Conservation (phyloP, 2,113 vertebrate genomes). For the Sarotherodon lohbergeri region DNA sequence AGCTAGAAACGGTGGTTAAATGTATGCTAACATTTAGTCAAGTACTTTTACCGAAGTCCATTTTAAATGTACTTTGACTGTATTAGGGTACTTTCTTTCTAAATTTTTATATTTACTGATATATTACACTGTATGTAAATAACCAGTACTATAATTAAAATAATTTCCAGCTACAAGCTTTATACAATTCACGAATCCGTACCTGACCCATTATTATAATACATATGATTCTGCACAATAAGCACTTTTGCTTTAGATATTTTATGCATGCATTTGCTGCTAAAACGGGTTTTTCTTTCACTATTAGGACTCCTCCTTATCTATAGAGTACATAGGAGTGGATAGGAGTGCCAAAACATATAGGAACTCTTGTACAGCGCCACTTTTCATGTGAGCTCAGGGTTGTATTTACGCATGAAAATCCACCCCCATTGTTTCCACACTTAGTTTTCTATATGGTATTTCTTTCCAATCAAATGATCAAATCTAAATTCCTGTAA, state of each 20-base stretch:
- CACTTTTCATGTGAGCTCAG: not conserved
- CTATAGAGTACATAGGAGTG: not conserved
- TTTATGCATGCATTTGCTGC: not conserved
- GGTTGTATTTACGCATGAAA: not conserved
- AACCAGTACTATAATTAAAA: not conserved
- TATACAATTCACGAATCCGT: not conserved
- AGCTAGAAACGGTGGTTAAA: not conserved
- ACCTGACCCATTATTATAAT: not conserved
- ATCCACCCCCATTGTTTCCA: not conserved
- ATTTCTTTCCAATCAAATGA: not conserved
- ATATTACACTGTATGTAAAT: not conserved
- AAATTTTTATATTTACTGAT: not conserved
- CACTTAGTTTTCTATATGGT: not conserved
- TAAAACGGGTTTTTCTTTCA: not conserved
- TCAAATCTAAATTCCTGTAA: not conserved
- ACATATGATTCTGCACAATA: not conserved
- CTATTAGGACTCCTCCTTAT: not conserved
- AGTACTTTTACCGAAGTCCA: not conserved
- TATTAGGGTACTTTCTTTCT: not conserved
- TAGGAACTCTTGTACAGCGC: not conserved
- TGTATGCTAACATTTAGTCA: not conserved
- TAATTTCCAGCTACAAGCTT: rapidly evolving
- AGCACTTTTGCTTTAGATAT: not conserved
- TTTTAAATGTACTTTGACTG: not conserved
- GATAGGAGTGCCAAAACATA: not conserved